Evolutionary conservation across 2,888 invertebrate genomes (phyloP), one percentile per base, ranked within the genome.

Genomic region (Hirtodrosophila cameraria): DNA sequence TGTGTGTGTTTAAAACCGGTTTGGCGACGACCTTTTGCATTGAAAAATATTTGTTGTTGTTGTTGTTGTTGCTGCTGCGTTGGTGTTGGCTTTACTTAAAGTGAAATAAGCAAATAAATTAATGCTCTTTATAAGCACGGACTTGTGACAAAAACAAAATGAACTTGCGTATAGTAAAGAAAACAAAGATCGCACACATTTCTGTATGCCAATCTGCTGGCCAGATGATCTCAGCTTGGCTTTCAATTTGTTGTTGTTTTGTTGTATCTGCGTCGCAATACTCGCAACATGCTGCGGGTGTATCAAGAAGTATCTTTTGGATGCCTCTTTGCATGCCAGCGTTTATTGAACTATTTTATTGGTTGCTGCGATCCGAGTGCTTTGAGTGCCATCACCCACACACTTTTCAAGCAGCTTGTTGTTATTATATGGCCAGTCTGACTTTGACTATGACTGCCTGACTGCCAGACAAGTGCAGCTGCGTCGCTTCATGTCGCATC

Each of bases 1-100:
- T 35, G 15, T 36, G 5, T 1, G n/a, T n/a, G n/a, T n/a, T n/a
- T n/a, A n/a, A 69, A 82, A 82, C 87, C 86, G 87, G 81, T 86
- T 85, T 28, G 18, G 13, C 43, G 30, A 49, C 81, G 85, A 82
- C 83, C 87, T 82, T 81, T 85, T 66, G 72, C 70, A 82, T 66
- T 78, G 72, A 81, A 62, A 75, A 63, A 71, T 68, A 78, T 75
- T 78, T 82, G 46, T n/a, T n/a, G n/a, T n/a, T n/a, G 67, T 57
- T 48, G 52, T 78, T 84, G 49, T 7, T 3, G 2, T 20, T 20
- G 67, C 55, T 45, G 54, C 46, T 78, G 81, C 87, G 82, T 82
- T 82, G 82, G 82, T 82, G 82, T 69, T 42, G 61, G 59, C 41
- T 62, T 64, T 33, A 23, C 8, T 23, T 23, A 41, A 54, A 59